Base-by-base conservation (phyloP, 2,797 vertebrate genomes). In the Rhodeus uyekii region DNA sequence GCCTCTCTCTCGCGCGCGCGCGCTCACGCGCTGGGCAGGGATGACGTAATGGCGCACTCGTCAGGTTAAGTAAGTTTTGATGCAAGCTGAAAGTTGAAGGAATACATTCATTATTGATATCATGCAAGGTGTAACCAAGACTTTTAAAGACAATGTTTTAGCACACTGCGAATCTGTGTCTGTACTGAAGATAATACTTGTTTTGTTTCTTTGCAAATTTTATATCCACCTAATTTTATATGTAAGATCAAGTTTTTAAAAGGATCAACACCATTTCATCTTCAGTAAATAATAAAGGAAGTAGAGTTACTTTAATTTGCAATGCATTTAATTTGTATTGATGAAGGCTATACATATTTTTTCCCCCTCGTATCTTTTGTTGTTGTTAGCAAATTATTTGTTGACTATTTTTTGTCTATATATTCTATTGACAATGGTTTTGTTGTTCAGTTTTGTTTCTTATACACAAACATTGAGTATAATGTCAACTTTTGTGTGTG, bases 41-140 rank as follows among this genome's bases (percentile, higher is more conserved):
- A 24, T 95, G 92, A 94, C 90, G 93, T 94, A 91, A 95, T 90
- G 84, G 77, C 91, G 91, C 83, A 89, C 4, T 2, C 68, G 74
- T 83, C 80, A 75, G 65, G 71, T 81, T 82, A 18, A 44, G 38
- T 71, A 87, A 87, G 48, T 85, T 87, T 72, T 81, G 83, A 78
- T 76, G 79, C 75, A 27, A 58, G 39, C 42, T 82, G 83, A 44
- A 83, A 83, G 42, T 76, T 64, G 68, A 19, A 44, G 61, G 29
- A 63, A 68, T 53, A 29, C 58, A 18, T 60, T 29, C 27, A 16
- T 58, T 27, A 27, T 53, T n/a, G 5, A 61, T 10, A 16, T 58
- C 5, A 27, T 16, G 39, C 5, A n/a, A 19, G 50, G 24, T 58
- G 64, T 71, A n/a, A 4, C 6, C 24, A 55, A 38, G 27, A 27